Percentiles rank a stretch among this genome's conserved stretches.
Conservation (phyloP, 2,888 invertebrate genomes). For the Sericinus montela region DNA sequence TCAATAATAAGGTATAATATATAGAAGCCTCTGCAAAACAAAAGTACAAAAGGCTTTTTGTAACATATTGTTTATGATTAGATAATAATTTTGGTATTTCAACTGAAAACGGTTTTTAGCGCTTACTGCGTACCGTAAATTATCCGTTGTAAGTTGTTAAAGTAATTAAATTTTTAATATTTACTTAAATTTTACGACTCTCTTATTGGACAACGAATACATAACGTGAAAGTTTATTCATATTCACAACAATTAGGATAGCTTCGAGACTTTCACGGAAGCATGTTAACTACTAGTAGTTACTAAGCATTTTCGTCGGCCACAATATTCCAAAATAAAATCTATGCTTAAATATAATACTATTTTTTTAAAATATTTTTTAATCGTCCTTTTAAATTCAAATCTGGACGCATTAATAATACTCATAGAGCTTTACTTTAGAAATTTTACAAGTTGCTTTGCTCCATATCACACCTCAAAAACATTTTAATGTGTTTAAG, state of each 20-base stretch:
- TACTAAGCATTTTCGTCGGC: slow-evolving; percentile 10
- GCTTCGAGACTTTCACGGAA: not conserved
- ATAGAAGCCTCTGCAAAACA: too few species aligned
- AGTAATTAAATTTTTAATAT: slow-evolving; percentile 6
- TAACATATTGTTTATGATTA: too few species aligned
- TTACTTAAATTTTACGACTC: slow-evolving; percentile 1
- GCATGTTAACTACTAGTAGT: not conserved
- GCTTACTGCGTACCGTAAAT: too few species aligned
- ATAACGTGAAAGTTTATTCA: not conserved
- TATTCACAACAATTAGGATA: not conserved
- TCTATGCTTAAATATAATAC: not conserved
- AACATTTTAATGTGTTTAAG: too few species aligned
- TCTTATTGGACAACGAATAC: slow-evolving; percentile 10
- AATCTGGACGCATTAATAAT: too few species aligned
- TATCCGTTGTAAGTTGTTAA: not conserved
- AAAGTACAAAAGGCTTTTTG: too few species aligned
- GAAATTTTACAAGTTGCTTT: too few species aligned
- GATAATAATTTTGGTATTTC: too few species aligned
- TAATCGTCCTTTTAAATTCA: not conserved
- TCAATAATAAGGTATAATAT: too few species aligned
- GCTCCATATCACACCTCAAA: too few species aligned
- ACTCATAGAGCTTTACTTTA: too few species aligned
- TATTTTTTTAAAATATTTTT: not conserved
- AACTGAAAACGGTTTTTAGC: too few species aligned
- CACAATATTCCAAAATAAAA: slow-evolving; percentile 3